Evolutionary conservation across 2,888 invertebrate species (phyloP), one percentile per base, ranked within the genome.

Genomic region (Apodemia mormo): DNA sequence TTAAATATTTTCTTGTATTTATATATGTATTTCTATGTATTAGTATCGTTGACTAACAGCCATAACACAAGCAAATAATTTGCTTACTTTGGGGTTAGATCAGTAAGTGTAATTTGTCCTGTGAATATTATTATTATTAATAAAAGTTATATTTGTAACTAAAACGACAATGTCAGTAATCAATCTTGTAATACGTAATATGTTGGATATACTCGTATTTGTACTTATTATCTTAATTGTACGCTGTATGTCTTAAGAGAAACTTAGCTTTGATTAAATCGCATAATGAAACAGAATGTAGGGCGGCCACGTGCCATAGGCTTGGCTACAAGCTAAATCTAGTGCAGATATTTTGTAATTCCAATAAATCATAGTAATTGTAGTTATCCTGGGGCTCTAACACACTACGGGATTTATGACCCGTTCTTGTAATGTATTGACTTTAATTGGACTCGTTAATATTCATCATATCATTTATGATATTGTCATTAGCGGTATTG

Each of bases 231-330:
- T 58, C 58, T 58, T 58, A 58, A 58, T 58, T 58, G 58, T 30
- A 58, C 30, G 10, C 30, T 10, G 43, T 49, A 66, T 66, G 49
- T 56, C 52, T 58, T 61, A 52, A 12, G 45, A 33, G 37, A 37
- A 52, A 64, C 65, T 65, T 40, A 52, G 54, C 29, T 54, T 40
- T 71, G 73, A 73, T 73, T 66, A 65, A 67, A 70, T 73, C 73
- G 68, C 56, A 65, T 74, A 71, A 72, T 78, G 71, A 77, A 70
- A 68, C 71, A 67, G 76, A 76, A 81, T 80, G 77, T 82, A 75
- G 80, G 79, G 73, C 80, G 73, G 78, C 77, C 83, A 81, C 83
- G 83, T 80, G 81, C 80, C 74, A 72, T 70, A 75, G 72, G 73
- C 71, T 73, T 71, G 73, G 70, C 70, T 72, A 40, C 72, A 68